These are phyloP conservation scores for Dromaius novaehollandiae DNA, from an alignment of 2,113 vertebrate genomes.

Conservation along the genomic window DNA sequence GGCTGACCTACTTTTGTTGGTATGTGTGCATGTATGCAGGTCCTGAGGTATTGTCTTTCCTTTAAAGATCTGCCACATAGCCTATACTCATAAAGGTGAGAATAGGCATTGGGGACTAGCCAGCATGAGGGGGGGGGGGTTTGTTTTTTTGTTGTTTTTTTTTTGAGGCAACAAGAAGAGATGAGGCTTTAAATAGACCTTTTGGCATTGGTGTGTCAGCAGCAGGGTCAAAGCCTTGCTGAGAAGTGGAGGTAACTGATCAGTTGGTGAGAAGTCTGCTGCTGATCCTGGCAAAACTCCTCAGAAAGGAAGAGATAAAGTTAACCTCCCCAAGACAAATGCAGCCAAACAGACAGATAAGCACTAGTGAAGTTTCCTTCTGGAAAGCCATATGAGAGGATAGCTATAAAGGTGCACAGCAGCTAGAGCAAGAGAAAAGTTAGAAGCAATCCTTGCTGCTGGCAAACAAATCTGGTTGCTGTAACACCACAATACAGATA, in stretches of 20 bases:
- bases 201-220: rapidly evolving
- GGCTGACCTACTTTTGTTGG: background rate
- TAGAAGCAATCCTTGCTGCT: background rate
- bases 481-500: background rate
- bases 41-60: background rate
- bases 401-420: background rate
- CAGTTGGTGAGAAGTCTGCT: background rate
- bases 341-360: background rate
- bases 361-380: background rate
- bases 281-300: background rate
- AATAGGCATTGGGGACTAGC: background rate
- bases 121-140: no score
- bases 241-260: background rate
- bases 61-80: background rate
- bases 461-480: background rate
- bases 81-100: no score
- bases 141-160: no score
- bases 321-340: background rate
- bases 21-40: background rate
- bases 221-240: background rate
- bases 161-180: background rate
- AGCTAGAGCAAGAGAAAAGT: background rate
- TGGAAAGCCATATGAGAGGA: background rate
- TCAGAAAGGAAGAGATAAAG: background rate
- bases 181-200: background rate